A percentile compares a stretch with the other conserved stretches of the same genome.
Evolutionary conservation across 2,797 vertebrate species (phyloP).

Genomic region (Sitta carolinensis): DNA sequence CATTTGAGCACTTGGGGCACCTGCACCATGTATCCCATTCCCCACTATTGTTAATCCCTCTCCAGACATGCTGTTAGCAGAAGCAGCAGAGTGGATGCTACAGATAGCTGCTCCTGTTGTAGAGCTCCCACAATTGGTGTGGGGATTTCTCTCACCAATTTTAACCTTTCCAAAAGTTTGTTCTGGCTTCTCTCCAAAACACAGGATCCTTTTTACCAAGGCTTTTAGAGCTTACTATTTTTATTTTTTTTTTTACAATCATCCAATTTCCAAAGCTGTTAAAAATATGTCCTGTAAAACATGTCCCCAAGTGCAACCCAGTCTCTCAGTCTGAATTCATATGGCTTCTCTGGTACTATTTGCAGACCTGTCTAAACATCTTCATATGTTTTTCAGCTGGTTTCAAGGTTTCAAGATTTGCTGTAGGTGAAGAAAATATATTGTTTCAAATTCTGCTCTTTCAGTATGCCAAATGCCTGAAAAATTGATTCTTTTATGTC

Average conservation of each 20-base stretch:
- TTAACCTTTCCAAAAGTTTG: neutral
- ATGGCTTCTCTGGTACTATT: neutral
- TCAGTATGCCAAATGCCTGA: neutral
- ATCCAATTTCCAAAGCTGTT: neutral
- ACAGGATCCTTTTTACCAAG: neutral
- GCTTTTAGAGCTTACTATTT: neutral
- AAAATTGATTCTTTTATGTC: neutral
- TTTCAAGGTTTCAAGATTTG: neutral
- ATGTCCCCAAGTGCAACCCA: neutral
- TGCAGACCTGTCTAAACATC: neutral
- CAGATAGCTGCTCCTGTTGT: neutral
- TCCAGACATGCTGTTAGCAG: neutral
- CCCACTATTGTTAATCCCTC: too few species aligned
- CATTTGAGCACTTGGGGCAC: rapidly evolving
- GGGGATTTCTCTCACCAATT: neutral
- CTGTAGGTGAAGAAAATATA: neutral
- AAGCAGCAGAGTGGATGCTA: too few species aligned
- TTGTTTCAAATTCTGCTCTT: neutral
- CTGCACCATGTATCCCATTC: neutral
- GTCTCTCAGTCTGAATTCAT: neutral
- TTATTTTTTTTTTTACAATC: neutral
- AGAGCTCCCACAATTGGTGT: neutral
- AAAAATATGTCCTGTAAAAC: neutral
- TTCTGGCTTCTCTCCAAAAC: neutral
- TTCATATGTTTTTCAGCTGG: neutral